A percentile compares a stretch with the other conserved stretches of the same genome.
phyloP scores from a whole-genome alignment of 2,797 vertebrate species.

The Neomorphus geoffroyi region DNA sequence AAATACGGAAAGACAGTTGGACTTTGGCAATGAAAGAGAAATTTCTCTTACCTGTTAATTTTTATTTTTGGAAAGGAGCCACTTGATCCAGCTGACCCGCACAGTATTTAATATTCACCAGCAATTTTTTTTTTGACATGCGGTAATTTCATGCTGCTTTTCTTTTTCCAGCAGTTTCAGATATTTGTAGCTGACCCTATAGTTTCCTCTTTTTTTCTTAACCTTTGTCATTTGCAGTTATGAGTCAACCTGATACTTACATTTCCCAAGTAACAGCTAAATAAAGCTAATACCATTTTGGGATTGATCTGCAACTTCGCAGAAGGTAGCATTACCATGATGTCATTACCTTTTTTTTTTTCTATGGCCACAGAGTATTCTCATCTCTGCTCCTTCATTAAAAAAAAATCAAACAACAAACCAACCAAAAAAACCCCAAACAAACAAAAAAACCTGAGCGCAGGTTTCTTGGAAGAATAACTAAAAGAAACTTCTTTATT shows the following conservation, averaged over 20 bases:
- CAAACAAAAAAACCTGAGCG: not conserved
- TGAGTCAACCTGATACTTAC: constrained; percentile 12
- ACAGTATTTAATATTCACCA: not conserved
- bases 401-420: not conserved
- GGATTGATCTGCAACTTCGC: constrained; percentile 1
- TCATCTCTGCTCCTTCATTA: not conserved
- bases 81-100: not conserved
- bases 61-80: not conserved
- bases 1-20: not conserved
- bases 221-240: constrained; percentile 8
- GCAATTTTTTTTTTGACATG: not conserved
- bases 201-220: not conserved
- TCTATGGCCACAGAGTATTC: not conserved
- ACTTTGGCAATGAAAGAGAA: not conserved
- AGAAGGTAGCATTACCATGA: not conserved
- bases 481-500: not conserved
- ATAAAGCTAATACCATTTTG: not conserved
- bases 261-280: not conserved
- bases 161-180: not conserved
- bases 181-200: not conserved
- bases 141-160: not conserved
- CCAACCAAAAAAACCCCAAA: not conserved
- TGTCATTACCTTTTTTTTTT: not conserved
- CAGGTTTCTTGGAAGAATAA: not conserved
- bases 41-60: not conserved